These are phyloP conservation scores for Musca domestica DNA, from an alignment of 1,140 invertebrate genomes.

Conservation along the genomic window DNA sequence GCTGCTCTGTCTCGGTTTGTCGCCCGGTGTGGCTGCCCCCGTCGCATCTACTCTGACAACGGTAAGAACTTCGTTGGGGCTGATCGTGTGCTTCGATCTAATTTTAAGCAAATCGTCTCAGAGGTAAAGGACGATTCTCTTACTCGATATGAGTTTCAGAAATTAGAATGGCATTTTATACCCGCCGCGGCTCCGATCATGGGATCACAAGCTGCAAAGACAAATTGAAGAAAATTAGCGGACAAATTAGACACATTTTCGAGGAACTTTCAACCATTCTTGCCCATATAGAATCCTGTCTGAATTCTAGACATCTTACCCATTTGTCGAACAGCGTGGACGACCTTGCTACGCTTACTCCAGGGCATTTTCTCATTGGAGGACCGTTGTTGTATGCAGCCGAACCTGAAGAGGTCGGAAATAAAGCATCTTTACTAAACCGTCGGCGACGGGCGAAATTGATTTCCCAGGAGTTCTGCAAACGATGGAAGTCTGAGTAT, in stretches of 20 bases:
- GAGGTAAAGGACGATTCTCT: no score
- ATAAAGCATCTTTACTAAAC: neutral
- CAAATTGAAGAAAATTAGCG: slow-evolving; percentile 27
- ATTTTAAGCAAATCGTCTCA: neutral
- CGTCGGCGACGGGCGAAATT: neutral
- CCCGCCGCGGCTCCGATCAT: slow-evolving; percentile 33
- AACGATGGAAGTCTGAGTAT: neutral
- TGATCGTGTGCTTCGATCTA: neutral
- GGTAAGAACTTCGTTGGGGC: slow-evolving; percentile 31
- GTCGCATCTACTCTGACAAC: slow-evolving; percentile 28
- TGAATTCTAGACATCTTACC: slow-evolving; percentile 43
- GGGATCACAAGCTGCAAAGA: slow-evolving; percentile 35
- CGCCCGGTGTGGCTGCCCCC: slow-evolving; percentile 34
- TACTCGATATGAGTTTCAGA: no score
- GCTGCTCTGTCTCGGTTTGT: slow-evolving; percentile 42
- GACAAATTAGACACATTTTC: slow-evolving; percentile 23
- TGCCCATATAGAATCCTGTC: slow-evolving; percentile 35
- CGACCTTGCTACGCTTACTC: slow-evolving; percentile 35
- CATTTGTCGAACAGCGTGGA: slow-evolving; percentile 37
- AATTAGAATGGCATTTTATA: slow-evolving; percentile 25
- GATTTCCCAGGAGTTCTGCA: no score
- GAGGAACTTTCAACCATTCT: slow-evolving; percentile 39
- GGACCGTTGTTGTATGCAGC: slow-evolving; percentile 24
- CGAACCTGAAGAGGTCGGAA: neutral
- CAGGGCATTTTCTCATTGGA: slow-evolving; percentile 41